Evolutionary conservation across 2,797 vertebrate genomes (phyloP), one percentile per base, ranked within the genome.

Genomic region (Notamacropus eugenii): DNA sequence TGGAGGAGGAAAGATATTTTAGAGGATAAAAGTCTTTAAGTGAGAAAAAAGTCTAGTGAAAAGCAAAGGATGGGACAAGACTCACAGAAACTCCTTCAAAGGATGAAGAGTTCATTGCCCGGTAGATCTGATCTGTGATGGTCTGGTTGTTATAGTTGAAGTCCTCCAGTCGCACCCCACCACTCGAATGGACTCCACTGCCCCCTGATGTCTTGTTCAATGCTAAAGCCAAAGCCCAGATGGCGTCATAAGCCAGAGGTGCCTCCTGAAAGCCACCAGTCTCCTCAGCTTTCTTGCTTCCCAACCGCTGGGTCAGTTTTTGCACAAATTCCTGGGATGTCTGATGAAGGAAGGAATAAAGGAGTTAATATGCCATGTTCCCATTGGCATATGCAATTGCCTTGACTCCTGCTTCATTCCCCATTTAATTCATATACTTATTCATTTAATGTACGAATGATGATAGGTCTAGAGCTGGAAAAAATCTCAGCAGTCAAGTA

Each of bases 141-240:
- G 99, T 99, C 90, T 99, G 99, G 98, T 99, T 99, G 99, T 99
- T 99, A 95, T 99, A 99, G 98, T 99, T 99, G 98, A 99, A 99
- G 98, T 99, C 99, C 97, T 99, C 99, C 97, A 99, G 97, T 12
- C 99, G 98, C 22, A 99, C 97, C 0, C 99, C 99, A 19, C 90
- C 90, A n/a, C 29, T 55, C 0, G 97, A 95, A 55, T 98, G 99
- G 94, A 99, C 99, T 62, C 99, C 99, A 97, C 99, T 98, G 9
- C 99, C 99, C 0, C 99, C 99, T 0, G 99, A 99, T 0, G 99
- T 99, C 98, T 99, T 99, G 98, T 99, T 99, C 95, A 99, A 99
- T 1, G 99, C 99, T 54, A 99, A 96, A 0, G 99, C 99, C 97
- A 99, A 97, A 0, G 99, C 99, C 99, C 99, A 99, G 90, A 99